These are phyloP conservation scores for Tholera decimalis DNA, from an alignment of 2,888 invertebrate genomes.

Conservation along the genomic window DNA sequence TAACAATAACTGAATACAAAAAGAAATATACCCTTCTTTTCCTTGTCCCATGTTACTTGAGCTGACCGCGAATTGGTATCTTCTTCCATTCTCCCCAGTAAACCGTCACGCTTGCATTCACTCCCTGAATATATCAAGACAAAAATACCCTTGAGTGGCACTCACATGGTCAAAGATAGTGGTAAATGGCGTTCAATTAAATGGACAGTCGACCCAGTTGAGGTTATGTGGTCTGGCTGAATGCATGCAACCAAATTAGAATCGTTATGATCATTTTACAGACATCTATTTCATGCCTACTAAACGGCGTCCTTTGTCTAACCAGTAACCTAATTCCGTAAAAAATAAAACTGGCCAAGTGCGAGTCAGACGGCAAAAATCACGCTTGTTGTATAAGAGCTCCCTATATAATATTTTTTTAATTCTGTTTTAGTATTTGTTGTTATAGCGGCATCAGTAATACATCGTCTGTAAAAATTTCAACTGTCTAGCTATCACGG, in stretches of 20 bases:
- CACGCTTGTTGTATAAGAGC: too few relatives aligned
- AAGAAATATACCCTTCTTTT: conserved; percentile 4
- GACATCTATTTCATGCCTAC: not conserved
- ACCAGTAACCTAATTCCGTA: too few relatives aligned
- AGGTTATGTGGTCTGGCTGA: conserved; percentile 6
- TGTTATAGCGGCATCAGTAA: too few relatives aligned
- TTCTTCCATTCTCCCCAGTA: not conserved
- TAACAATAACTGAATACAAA: not conserved
- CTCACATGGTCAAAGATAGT: conserved; percentile 30
- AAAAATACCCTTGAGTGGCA: conserved; percentile 22
- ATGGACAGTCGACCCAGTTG: conserved; percentile 43
- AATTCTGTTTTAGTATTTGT: too few relatives aligned
- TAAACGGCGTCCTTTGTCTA: not conserved
- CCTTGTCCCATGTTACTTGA: conserved; percentile 8
- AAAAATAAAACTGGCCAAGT: too few relatives aligned
- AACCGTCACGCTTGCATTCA: conserved; percentile 6
- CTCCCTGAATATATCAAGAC: not conserved
- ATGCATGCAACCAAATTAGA: not conserved
- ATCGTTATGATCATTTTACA: not conserved
- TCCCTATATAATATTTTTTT: too few relatives aligned
- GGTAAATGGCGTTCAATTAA: not conserved
- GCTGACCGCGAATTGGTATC: not conserved
- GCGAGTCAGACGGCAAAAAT: too few relatives aligned
- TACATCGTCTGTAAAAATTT: too few relatives aligned
- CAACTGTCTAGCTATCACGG: too few relatives aligned